A percentile compares a stretch with the other conserved stretches of the same genome.
Evolutionary conservation across 2,797 vertebrate genomes (phyloP).

Genomic region (Rhynchonycteris naso): DNA sequence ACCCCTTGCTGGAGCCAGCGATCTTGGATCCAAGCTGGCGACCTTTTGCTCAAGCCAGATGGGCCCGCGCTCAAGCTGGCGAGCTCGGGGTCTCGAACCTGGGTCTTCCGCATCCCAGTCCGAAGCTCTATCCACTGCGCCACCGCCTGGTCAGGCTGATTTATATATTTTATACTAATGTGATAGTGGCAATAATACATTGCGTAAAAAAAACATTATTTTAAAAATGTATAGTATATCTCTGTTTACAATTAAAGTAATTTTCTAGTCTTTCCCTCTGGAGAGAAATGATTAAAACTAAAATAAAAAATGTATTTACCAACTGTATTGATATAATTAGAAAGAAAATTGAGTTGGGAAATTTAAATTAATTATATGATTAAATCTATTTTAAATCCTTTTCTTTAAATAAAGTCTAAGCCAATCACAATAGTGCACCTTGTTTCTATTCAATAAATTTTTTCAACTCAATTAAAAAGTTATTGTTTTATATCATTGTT

Average conservation of each 20-base stretch:
- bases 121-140: too few species aligned
- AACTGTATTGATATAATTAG: slow-evolving; percentile 42
- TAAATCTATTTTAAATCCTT: slow-evolving; percentile 59
- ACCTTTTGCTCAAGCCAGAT: too few species aligned
- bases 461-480: slow-evolving; percentile 67
- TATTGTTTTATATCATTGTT: slow-evolving; percentile 79
- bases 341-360: slow-evolving; percentile 26
- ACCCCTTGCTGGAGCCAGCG: too few species aligned
- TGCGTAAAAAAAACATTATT: slow-evolving; percentile 59
- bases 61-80: too few species aligned
- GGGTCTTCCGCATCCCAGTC: too few species aligned
- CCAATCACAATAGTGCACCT: slow-evolving; percentile 24
- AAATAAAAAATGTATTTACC: slow-evolving; percentile 32
- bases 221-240: slow-evolving; percentile 20
- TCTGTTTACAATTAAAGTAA: slow-evolving; percentile 52
- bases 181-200: not conserved
- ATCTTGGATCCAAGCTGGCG: too few species aligned
- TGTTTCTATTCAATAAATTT: slow-evolving; percentile 47
- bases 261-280: slow-evolving; percentile 45
- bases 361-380: slow-evolving; percentile 50
- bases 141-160: too few species aligned
- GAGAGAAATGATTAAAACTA: slow-evolving; percentile 47
- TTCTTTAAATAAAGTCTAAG: not conserved
- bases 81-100: too few species aligned
- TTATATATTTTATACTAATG: slow-evolving; percentile 57